Percentiles rank a stretch among this genome's conserved stretches.
Evolutionary conservation across 2,113 vertebrate genomes (phyloP).

Genomic region (Labrus mixtus): DNA sequence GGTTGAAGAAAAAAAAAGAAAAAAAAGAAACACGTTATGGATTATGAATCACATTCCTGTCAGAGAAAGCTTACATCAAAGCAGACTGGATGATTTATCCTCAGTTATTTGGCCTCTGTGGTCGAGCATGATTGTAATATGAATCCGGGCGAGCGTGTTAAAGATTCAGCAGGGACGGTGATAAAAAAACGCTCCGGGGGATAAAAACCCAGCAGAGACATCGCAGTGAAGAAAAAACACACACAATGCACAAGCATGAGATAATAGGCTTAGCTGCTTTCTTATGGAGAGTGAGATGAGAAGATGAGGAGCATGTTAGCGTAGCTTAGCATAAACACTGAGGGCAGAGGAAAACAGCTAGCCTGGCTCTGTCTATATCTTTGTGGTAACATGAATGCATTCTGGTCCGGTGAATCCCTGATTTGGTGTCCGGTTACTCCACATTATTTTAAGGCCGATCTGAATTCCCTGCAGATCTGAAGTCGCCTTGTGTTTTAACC

Average conservation of each 20-base stretch:
- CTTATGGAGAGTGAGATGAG: not conserved
- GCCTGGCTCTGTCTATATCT: not conserved
- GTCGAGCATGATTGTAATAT: constrained; percentile 36
- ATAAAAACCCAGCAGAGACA: constrained; percentile 15
- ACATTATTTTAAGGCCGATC: not conserved
- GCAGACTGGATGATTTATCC: constrained; percentile 25
- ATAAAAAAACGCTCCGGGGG: constrained; percentile 22
- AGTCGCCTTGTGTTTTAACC: not conserved
- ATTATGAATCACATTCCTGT: constrained; percentile 44
- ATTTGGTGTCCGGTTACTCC: not conserved
- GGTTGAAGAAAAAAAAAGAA: constrained; percentile 23
- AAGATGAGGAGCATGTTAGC: not conserved
- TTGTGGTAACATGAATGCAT: not conserved
- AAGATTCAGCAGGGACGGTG: constrained; percentile 46
- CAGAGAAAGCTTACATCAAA: constrained; percentile 43
- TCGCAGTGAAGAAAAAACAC: not conserved
- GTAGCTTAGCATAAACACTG: not conserved
- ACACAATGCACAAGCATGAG: not conserved
- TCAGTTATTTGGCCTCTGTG: constrained; percentile 29
- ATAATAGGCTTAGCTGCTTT: not conserved
- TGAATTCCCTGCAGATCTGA: too few species aligned
- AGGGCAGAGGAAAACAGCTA: not conserved
- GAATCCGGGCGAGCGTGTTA: constrained; percentile 37
- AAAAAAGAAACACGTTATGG: constrained; percentile 35
- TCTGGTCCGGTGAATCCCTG: not conserved